A percentile compares a stretch with the other conserved stretches of the same genome.
Evolutionary conservation across 2,113 vertebrate species (phyloP).

Genomic region (Archilochus colubris): DNA sequence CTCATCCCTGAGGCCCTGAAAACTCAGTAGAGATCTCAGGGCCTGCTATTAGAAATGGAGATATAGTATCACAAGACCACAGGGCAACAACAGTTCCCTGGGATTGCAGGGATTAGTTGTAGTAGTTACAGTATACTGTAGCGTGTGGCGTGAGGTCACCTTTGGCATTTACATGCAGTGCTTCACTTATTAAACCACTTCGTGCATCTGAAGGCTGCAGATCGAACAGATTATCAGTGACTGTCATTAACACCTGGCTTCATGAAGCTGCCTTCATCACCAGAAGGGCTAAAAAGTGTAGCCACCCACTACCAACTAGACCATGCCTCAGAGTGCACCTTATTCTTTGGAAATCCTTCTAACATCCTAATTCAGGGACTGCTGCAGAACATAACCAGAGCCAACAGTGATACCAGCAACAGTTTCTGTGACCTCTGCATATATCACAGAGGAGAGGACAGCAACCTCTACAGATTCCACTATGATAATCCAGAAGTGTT

Average conservation of each 20-base stretch:
- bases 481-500: not conserved
- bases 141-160: not conserved
- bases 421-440: not conserved
- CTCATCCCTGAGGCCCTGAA: not conserved
- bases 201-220: not conserved
- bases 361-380: not conserved
- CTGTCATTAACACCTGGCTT: not conserved
- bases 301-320: accelerated
- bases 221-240: not conserved
- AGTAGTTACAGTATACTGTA: not conserved
- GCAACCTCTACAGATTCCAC: not conserved
- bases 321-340: not conserved
- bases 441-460: not conserved
- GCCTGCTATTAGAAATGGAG: not conserved
- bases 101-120: not conserved
- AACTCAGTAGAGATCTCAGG: not conserved
- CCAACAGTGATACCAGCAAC: not conserved
- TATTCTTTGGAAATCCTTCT: not conserved
- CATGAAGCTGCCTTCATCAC: not conserved
- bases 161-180: not conserved
- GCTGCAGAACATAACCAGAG: not conserved
- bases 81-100: not conserved
- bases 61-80: not conserved
- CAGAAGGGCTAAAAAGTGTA: not conserved
- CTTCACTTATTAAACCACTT: not conserved